Evolutionary conservation across 2,797 vertebrate genomes (phyloP).

Genomic region (Emys orbicularis): DNA sequence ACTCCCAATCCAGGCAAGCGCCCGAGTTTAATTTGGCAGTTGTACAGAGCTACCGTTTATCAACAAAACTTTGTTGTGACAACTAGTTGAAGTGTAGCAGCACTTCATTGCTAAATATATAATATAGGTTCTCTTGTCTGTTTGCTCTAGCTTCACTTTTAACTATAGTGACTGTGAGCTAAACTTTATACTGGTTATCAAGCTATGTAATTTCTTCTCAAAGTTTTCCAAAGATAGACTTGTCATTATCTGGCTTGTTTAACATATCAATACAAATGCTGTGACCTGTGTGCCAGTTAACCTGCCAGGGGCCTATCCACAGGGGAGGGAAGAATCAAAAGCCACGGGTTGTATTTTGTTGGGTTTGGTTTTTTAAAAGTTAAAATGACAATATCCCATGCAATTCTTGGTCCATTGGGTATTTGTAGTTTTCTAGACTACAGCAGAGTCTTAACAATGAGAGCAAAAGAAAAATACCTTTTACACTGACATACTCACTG

Average conservation of each 20-base stretch:
- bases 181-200: not conserved
- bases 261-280: not conserved
- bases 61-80: not conserved
- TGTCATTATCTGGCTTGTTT: not conserved
- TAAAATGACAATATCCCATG: not conserved
- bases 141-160: not conserved
- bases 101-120: not conserved
- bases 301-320: not conserved
- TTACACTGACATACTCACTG: not conserved
- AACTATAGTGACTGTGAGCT: not conserved
- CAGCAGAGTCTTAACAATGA: not conserved
- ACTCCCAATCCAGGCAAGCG: constrained; percentile 4
- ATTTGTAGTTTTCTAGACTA: not conserved
- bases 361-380: not conserved
- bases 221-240: accelerated
- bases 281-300: not conserved
- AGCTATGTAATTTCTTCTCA: not conserved
- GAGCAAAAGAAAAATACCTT: not conserved
- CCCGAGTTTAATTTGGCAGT: not conserved
- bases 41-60: not conserved
- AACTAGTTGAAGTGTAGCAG: not conserved
- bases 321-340: not conserved
- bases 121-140: not conserved
- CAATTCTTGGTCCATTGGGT: not conserved
- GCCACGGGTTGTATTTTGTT: accelerated